phyloP scores from a whole-genome alignment of 2,113 vertebrate genomes.

The Passer domesticus region DNA sequence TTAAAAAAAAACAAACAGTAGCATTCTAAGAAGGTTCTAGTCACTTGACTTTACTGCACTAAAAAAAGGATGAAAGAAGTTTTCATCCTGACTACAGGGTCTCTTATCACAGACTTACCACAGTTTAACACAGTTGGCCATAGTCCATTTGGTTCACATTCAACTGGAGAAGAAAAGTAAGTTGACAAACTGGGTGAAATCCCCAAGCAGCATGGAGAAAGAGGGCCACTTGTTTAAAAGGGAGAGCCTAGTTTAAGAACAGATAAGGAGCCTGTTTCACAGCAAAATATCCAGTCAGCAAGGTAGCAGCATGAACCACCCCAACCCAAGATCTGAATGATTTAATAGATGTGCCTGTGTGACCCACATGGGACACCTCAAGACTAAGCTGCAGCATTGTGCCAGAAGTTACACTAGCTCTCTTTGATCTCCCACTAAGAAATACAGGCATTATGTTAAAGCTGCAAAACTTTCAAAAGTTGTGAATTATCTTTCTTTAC shows the following conservation, averaged over 20 bases:
- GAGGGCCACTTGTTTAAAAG: not conserved
- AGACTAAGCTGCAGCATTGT: not conserved
- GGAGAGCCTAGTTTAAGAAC: not conserved
- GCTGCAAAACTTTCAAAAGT: not conserved
- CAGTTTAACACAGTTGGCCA: not conserved
- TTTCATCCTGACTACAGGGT: not conserved
- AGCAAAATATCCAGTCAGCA: not conserved
- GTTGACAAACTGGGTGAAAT: not conserved
- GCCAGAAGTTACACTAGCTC: not conserved
- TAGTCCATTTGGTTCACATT: not conserved
- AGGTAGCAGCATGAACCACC: not conserved
- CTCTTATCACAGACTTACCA: not conserved
- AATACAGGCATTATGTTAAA: not conserved
- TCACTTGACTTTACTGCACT: not conserved
- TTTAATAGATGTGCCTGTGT: accelerated
- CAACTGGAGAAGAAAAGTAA: not conserved
- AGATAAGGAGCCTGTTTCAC: not conserved
- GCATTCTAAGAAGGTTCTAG: not conserved
- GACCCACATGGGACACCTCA: not conserved
- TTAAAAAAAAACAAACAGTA: not conserved
- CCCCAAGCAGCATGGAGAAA: not conserved
- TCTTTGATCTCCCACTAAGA: not conserved
- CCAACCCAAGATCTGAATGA: not conserved
- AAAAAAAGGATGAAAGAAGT: not conserved
- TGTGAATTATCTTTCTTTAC: not conserved